phyloP scores from a whole-genome alignment of 2,113 vertebrate species.

The Capreolus pygargus region DNA sequence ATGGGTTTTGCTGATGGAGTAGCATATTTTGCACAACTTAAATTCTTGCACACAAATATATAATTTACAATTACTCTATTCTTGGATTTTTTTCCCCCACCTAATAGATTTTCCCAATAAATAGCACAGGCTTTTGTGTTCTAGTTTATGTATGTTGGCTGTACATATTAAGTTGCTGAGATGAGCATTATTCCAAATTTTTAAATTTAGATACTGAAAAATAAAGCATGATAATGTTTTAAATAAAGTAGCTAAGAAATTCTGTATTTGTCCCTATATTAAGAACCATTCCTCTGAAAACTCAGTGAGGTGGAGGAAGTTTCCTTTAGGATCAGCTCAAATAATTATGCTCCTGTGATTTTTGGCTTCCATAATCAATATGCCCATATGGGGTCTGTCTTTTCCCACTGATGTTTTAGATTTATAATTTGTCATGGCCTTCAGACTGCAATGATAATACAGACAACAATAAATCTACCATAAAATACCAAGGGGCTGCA shows the following conservation, averaged over 20 bases:
- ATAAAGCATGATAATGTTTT: conserved; percentile 11
- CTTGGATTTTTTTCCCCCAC: background rate
- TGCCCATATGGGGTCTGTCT: background rate
- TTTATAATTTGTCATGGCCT: background rate
- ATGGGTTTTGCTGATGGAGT: conserved; percentile 56
- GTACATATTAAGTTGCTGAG: conserved; percentile 47
- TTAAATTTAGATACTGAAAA: conserved; percentile 57
- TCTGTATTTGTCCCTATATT: background rate
- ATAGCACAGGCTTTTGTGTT: conserved; percentile 36
- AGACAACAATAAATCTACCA: background rate
- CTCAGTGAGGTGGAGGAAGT: background rate
- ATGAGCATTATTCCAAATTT: conserved; percentile 37
- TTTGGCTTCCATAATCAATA: rapidly evolving
- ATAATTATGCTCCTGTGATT: background rate
- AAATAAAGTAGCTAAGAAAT: background rate
- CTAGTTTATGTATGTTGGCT: conserved; percentile 51
- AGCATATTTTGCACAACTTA: conserved; percentile 55
- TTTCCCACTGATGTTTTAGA: background rate
- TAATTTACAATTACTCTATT: conserved; percentile 46
- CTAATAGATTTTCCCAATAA: conserved; percentile 31
- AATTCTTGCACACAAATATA: conserved; percentile 38
- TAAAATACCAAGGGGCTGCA: background rate
- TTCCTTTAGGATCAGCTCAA: background rate
- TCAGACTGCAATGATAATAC: background rate
- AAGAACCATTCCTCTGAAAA: background rate